Percentiles rank a stretch among this genome's conserved stretches.
Evolutionary conservation across 1,140 invertebrate species (phyloP).

Genomic region (Pteromalus puparum): DNA sequence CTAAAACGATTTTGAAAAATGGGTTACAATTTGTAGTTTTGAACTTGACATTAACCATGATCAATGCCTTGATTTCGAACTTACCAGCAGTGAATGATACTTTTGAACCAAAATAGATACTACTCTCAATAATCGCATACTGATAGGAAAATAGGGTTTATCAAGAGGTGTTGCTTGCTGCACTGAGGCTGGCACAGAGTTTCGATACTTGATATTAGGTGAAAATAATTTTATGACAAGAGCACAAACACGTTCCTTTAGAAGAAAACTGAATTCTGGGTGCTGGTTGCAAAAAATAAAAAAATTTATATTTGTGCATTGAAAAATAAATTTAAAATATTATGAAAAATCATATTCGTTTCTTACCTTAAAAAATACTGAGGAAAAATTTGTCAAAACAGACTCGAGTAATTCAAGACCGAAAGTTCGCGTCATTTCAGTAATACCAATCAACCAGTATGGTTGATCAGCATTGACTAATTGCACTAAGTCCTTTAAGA

Average conservation of each 20-base stretch:
- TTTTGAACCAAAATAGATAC: conserved; percentile 95
- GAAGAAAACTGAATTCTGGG: conserved; percentile 93
- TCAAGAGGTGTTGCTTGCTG: conserved; percentile 83
- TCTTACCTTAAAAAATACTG: conserved; percentile 92
- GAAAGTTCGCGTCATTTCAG: conserved; percentile 98
- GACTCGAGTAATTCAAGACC: conserved; percentile 96
- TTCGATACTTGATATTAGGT: conserved; percentile 94
- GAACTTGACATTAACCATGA: background rate
- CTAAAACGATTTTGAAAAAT: conserved; percentile 71
- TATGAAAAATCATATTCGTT: conserved; percentile 33
- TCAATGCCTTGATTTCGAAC: conserved; percentile 60
- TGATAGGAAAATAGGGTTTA: conserved; percentile 97
- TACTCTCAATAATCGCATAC: conserved; percentile 94
- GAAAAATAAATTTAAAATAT: background rate
- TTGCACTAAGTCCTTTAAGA: conserved; percentile 91
- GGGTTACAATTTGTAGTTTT: background rate
- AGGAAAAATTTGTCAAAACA: conserved; percentile 92
- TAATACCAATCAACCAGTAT: conserved; percentile 95
- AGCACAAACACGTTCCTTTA: conserved; percentile 98
- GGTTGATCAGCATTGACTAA: conserved; percentile 97
- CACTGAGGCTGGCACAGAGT: conserved; percentile 72
- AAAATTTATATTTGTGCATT: background rate
- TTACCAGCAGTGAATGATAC: conserved; percentile 94
- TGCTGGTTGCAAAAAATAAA: conserved; percentile 78
- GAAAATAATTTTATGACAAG: conserved; percentile 98